These are phyloP conservation scores for Tapirus terrestris DNA, from an alignment of 2,113 vertebrate species.

Conservation along the genomic window DNA sequence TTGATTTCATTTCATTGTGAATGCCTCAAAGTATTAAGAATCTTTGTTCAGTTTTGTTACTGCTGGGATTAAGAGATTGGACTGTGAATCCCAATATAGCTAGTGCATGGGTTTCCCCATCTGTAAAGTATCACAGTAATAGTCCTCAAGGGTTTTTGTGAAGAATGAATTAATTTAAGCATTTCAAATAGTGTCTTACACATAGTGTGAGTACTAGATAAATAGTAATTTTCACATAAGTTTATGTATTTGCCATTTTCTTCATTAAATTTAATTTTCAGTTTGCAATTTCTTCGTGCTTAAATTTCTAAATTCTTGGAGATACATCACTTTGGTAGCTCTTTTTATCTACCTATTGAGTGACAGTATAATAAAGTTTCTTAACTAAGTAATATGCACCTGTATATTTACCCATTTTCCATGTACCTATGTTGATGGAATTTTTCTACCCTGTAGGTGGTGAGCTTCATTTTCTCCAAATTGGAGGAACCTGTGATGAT, in stretches of 20 bases:
- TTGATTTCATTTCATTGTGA: constrained; percentile 38
- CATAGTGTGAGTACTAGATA: background rate
- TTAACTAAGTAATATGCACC: background rate
- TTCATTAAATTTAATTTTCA: background rate
- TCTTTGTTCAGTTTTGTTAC: constrained; percentile 43
- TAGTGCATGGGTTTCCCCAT: constrained; percentile 1
- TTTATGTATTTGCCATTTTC: background rate
- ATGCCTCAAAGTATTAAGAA: background rate
- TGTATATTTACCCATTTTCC: background rate
- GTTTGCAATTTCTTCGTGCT: background rate
- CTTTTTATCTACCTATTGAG: background rate
- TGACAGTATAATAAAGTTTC: constrained; percentile 18
- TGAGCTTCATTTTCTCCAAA: constrained; percentile 99
- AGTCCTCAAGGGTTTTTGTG: background rate
- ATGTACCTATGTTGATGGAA: constrained; percentile 50
- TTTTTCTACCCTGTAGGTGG: constrained; percentile 89
- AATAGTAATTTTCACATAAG: background rate
- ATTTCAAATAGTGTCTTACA: background rate
- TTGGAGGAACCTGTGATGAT: constrained; percentile 98
- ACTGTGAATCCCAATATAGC: background rate
- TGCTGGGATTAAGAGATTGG: background rate
- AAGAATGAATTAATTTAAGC: constrained; percentile 21
- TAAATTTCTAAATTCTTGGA: background rate
- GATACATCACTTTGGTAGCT: background rate
- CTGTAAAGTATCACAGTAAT: background rate